These are phyloP conservation scores for Agriopis leucophaearia DNA, from an alignment of 2,888 invertebrate genomes.

Conservation along the genomic window DNA sequence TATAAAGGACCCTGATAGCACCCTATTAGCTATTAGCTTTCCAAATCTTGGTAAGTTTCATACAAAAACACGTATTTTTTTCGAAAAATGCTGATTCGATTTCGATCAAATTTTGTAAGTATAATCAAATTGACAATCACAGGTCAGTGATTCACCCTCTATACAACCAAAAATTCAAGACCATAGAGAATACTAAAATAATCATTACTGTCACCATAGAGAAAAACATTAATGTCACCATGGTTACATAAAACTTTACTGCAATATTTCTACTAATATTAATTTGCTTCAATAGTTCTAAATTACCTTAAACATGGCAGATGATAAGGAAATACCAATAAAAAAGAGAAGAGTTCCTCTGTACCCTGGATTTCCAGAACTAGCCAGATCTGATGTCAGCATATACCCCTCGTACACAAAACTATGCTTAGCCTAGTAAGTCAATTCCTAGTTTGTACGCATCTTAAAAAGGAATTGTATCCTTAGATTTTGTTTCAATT, in stretches of 20 bases:
- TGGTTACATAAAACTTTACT: slow-evolving; percentile 11
- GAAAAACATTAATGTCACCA: background rate
- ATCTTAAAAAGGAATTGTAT: too few relatives aligned
- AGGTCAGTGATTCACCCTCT: too few relatives aligned
- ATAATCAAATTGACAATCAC: too few relatives aligned
- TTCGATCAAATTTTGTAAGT: too few relatives aligned
- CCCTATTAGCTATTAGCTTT: too few relatives aligned
- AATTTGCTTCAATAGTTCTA: background rate
- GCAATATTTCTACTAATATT: slow-evolving; percentile 17
- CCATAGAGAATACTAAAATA: background rate
- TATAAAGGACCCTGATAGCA: too few relatives aligned
- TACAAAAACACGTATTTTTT: too few relatives aligned
- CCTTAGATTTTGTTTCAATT: too few relatives aligned
- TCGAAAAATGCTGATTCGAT: too few relatives aligned
- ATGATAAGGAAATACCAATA: slow-evolving; percentile 41
- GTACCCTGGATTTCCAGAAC: slow-evolving; percentile 83
- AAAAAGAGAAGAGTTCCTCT: slow-evolving; percentile 66
- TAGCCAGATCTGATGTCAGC: slow-evolving; percentile 87
- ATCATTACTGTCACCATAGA: background rate
- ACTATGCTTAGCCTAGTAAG: slow-evolving; percentile 88
- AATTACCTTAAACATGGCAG: slow-evolving; percentile 31
- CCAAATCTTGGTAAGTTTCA: too few relatives aligned
- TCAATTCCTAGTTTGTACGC: slow-evolving; percentile 40
- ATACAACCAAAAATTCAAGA: background rate
- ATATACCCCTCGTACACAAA: slow-evolving; percentile 88